Base-by-base conservation (phyloP, 2,797 vertebrate genomes). In the Nasua narica region DNA sequence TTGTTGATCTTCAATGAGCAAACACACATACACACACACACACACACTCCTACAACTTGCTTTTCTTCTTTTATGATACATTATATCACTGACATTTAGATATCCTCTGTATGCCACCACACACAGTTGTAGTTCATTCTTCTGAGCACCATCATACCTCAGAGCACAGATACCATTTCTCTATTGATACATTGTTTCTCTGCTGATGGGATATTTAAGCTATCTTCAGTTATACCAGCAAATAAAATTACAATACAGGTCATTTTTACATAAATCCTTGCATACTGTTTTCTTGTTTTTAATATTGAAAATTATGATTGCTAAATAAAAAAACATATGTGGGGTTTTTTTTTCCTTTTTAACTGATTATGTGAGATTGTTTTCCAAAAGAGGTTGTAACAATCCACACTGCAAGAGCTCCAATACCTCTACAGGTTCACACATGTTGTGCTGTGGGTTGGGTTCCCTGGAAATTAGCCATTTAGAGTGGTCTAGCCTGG, bases 211-310 rank as follows among this genome's bases (percentile, higher is more conserved):
- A 52, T 84, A 87, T 6, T 70, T 79, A 89, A 43, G 7, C 7
- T 92, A 92, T 40, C 88, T 82, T 76, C 29, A 72, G 65, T 70
- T 96, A 96, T 54, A 10, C 46, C 11, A 94, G 48, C 13, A 93
- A 74, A 62, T 54, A 92, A 77, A 90, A 95, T 40, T 89, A 6
- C 9, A 93, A 35, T 46, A 21, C 4, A 62, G 0, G 88, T 56
- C 2, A 43, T 86, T 72, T 56, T 54, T n/a, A 50, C 8, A 85
- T 37, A 65, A 48, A 19, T 67, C 7, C 9, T 94, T 89, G 29
- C 43, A 16, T 62, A 58, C 29, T 76, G 3, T 74, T 87, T 93
- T 83, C 35, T 89, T 86, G 19, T 46, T 91, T 92, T 77, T 69
- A 90, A 82, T 8, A 35, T 58, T 90, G 19, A 82, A 92, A 92